These are phyloP conservation scores for Pseudochirops corinnae DNA, from an alignment of 2,797 vertebrate genomes.

Conservation along the genomic window DNA sequence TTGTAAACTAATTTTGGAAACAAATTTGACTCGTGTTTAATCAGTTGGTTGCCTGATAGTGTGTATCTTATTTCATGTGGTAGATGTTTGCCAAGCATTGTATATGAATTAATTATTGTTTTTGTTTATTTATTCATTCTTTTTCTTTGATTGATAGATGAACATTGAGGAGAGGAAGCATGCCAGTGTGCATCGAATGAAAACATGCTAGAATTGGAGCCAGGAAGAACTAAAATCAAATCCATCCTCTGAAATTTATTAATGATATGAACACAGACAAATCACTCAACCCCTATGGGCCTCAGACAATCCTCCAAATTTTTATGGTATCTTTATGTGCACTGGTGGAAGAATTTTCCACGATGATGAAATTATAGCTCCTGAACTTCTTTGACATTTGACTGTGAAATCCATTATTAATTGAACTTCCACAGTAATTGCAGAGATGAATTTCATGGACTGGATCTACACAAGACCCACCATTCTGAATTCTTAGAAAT, in stretches of 20 bases:
- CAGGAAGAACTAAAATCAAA: neutral
- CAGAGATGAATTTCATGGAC: neutral
- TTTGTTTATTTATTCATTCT: neutral
- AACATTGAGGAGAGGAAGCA: neutral
- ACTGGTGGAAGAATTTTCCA: neutral
- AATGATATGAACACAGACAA: neutral
- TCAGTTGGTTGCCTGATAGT: neutral
- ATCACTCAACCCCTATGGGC: neutral
- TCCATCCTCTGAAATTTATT: neutral
- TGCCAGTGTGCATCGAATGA: neutral
- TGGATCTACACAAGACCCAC: neutral
- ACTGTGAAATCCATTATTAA: neutral
- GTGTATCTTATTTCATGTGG: neutral
- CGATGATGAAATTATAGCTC: neutral
- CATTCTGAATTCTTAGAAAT: neutral
- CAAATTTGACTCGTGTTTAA: neutral
- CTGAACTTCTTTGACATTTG: neutral
- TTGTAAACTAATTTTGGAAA: neutral
- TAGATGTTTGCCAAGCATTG: neutral
- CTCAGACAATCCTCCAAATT: neutral
- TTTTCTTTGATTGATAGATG: neutral
- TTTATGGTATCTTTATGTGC: neutral
- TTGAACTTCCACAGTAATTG: neutral
- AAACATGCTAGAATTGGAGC: neutral
- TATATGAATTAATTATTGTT: neutral